phyloP scores from a whole-genome alignment of 2,797 vertebrate species.

The Lithobates pipiens region DNA sequence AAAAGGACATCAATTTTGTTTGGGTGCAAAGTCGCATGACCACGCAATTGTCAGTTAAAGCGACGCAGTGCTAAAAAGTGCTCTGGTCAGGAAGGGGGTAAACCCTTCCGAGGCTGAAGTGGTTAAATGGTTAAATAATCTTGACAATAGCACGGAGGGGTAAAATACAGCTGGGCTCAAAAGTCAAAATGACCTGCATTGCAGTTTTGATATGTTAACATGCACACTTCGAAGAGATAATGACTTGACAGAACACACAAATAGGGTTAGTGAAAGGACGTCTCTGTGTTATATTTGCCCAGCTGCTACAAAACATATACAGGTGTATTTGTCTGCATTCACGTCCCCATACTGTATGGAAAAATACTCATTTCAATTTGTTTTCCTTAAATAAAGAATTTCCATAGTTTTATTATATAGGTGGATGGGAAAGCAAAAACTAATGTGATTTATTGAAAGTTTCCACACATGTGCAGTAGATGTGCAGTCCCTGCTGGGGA shows the following conservation, averaged over 20 bases:
- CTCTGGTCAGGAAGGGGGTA: too few relatives aligned
- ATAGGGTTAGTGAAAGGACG: constrained; percentile 21
- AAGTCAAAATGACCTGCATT: background rate
- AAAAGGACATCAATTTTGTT: too few relatives aligned
- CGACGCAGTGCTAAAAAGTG: too few relatives aligned
- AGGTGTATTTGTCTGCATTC: constrained; percentile 45
- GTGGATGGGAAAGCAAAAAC: background rate
- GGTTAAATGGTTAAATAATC: too few relatives aligned
- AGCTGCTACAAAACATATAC: constrained; percentile 36
- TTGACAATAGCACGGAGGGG: too few relatives aligned
- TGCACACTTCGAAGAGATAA: constrained; percentile 15
- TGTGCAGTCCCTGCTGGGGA: too few relatives aligned
- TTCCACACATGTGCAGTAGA: too few relatives aligned
- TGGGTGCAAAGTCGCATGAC: too few relatives aligned
- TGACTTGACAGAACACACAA: constrained; percentile 25
- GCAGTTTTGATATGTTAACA: constrained; percentile 7
- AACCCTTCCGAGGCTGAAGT: too few relatives aligned
- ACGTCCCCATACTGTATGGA: constrained; percentile 23
- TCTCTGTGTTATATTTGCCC: constrained; percentile 40
- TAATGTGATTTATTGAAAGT: too few relatives aligned
- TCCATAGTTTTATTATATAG: constrained; percentile 42
- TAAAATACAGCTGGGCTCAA: background rate
- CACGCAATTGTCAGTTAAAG: too few relatives aligned
- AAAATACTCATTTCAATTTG: constrained; percentile 43
- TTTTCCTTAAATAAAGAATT: constrained; percentile 47